Evolutionary conservation across 2,113 vertebrate genomes (phyloP), one percentile per base, ranked within the genome.

Genomic region (Podarcis cretensis): DNA sequence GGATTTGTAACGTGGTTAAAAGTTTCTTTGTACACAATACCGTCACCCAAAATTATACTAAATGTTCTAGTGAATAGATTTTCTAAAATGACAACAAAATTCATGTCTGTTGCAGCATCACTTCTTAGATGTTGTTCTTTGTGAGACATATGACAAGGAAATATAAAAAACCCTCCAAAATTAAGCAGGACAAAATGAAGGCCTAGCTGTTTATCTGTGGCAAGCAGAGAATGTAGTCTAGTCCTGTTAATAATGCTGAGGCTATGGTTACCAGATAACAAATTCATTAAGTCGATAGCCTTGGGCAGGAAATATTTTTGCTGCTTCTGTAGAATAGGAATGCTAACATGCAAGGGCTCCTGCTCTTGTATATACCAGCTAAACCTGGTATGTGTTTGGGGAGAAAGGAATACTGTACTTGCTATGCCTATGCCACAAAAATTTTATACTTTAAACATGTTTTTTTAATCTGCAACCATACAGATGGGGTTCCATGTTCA

Each of bases 401-500:
- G 2, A 4, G 59, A 65, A 23, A n/a, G 73, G 85, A 84, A 83
- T 73, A n/a, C 77, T 92, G 81, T 73, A n/a, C 80, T 92, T 32
- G 27, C 13, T 18, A 8, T 68, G n/a, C 73, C 59, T 2, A 30
- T 35, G 81, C 71, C 68, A 93, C 84, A 25, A 63, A 35, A n/a
- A 27, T n/a, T 37, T 3, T 2, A 65, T 91, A 75, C 91, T 40
- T 84, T 12, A 81, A 73, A 74, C 14, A 57, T 40, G 40, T 6
- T 27, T 90, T 76, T 89, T 37, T 37, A 37, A 77, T 91, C 81
- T 63, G 20, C 89, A 65, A 93, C 16, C 8, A 0, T 84, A 57
- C 93, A 99, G 99, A 99, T 97, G 99, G 99, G 8, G 99, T 99
- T 92, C 99, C 98, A 0, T 98, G 96, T 94, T 99, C 99, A 91